Evolutionary conservation across 2,888 invertebrate species (phyloP), one percentile per base, ranked within the genome.

Genomic region (Tetramorium bicarinatum): DNA sequence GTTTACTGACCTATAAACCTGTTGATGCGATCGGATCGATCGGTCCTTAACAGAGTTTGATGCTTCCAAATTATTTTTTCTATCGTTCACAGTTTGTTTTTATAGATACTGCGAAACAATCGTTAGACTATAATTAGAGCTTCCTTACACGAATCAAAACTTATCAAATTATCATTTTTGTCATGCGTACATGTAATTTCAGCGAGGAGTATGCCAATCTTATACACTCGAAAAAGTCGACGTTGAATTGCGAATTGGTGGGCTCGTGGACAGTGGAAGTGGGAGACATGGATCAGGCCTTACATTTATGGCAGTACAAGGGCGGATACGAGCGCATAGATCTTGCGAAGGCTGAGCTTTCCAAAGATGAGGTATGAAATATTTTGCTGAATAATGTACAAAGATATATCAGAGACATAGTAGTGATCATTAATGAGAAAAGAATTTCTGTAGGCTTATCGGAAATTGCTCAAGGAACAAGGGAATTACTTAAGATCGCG

Each of bases 181-280:
- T 71, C 21, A 11, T 29, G 11, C 18, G 6, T 49, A n/a, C 8
- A 13, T 21, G 13, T 21, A 21, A 69, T 85, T 94, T 56, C 95
- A 98, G 98, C 93, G 97, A 98, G 95, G 96, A 97, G 88, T 97
- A 97, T 74, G 97, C 97, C n/a, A 96, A 97, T 90, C 96, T 98
- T 93, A 96, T 98, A 83, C 96, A 97, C 92, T 96, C 97, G 3
- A 97, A 97, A 90, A 97, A 97, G 91, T 95, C 96, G 11, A 96
- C 97, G 54, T 95, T 98, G 38, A 97, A 97, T 74, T 97, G 97
- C 92, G 97, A 99, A 93, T 95, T 99, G 90, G 97, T 99, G 41
- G 99, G 98, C 80, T 99, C 99, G 92, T 99, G 99, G 98, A 98
- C 97, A 0, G 99, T 99, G 2, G 97, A 97, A 77, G 98, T 98